Evolutionary conservation across 92 coral and sea anemone species (phyloP).

Genomic region (Bergia puertoricense): DNA sequence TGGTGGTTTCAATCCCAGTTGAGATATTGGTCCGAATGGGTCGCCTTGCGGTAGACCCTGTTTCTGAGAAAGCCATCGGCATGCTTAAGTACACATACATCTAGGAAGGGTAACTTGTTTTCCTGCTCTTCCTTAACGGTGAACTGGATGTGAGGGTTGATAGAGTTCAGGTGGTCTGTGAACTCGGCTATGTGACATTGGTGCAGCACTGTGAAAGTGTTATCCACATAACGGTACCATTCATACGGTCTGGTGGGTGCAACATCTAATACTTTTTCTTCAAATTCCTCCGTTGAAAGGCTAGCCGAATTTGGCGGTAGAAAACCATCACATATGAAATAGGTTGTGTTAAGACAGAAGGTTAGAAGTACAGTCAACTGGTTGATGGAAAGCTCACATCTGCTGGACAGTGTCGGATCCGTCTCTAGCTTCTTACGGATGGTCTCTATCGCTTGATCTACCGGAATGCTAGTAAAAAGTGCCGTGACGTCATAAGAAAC

Average conservation of each 20-base stretch:
- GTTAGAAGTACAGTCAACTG: not conserved
- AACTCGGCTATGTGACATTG: not conserved
- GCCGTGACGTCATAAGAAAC: too few relatives aligned
- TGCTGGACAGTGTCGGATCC: not conserved
- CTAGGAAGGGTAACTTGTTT: too few relatives aligned
- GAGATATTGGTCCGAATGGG: too few relatives aligned
- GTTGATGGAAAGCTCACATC: not conserved
- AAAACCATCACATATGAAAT: not conserved
- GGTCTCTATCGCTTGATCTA: conserved; percentile 10
- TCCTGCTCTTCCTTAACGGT: too few relatives aligned
- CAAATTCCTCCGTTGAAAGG: not conserved
- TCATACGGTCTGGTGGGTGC: conserved; percentile 9
- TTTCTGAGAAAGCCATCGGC: not conserved
- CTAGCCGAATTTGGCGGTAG: not conserved
- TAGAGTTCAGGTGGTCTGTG: too few relatives aligned
- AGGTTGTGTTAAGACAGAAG: not conserved
- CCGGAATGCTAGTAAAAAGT: too few relatives aligned
- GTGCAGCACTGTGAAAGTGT: not conserved
- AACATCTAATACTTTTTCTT: not conserved
- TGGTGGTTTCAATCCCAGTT: not conserved
- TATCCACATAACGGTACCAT: not conserved
- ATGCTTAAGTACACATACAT: not conserved
- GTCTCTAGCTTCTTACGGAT: not conserved
- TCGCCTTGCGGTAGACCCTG: not conserved
- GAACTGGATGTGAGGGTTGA: too few relatives aligned